Evolutionary conservation across 2,797 vertebrate species (phyloP), one percentile per base, ranked within the genome.

Genomic region (Hyperoplus lanceolatus): DNA sequence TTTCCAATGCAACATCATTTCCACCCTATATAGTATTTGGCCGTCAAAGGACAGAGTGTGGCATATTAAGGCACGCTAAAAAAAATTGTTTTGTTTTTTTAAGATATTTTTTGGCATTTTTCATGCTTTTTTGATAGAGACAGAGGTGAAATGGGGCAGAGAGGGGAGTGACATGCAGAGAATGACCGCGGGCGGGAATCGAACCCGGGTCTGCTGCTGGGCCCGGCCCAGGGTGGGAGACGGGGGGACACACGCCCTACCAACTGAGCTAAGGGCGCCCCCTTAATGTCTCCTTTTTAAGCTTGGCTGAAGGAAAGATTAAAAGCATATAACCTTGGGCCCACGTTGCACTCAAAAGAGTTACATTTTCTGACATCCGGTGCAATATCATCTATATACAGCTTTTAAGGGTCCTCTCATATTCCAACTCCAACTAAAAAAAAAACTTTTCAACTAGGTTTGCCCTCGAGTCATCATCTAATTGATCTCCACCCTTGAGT

Each of bases 401-500:
- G 56, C 79, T 83, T 84, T 76, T 65, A 80, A 69, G 67, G 39
- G 70, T 15, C 53, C 62, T 79, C 62, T 84, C 49, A 43, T 84
- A 71, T 87, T 66, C 67, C 14, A 55, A 42, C 41, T 60, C 48
- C 45, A 21, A 21, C 49, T 21, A n/a, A 51, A 68, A 80, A 68
- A 54, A 65, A 63, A 56, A 10, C 14, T 41, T 39, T 83, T 75
- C 46, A 59, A n/a, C 62, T 50, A 15, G 16, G n/a, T 83, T 81
- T 75, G 75, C 57, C 81, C 78, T 83, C 84, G 79, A 87, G 29
- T 29, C 29, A 79, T 88, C 68, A 79, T 79, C 72, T 51, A 76
- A 75, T 74, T 87, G 72, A 89, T 89, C 63, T 63, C 39, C 75
- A 73, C 56, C 56, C 46, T 42, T 43, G 69, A 71, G 64, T 67